Conservation (phyloP, 2,113 vertebrate species). For the Actenoides lindsayi region DNA sequence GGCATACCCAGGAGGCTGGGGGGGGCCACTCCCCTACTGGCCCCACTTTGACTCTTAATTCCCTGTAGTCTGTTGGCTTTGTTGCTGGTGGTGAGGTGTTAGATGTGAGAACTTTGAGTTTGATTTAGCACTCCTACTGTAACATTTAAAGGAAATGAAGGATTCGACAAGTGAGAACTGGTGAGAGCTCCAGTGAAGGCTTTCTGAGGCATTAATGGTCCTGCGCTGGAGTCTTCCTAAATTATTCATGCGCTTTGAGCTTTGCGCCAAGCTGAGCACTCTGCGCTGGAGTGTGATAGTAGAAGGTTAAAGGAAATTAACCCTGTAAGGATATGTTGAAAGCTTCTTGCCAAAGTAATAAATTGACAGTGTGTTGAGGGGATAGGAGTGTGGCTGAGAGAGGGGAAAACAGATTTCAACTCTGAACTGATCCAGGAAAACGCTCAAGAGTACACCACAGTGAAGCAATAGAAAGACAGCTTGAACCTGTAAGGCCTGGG, state of each 20-base stretch:
- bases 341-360: not conserved
- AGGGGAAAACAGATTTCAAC: not conserved
- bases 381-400: not conserved
- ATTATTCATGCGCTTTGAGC: conserved; percentile 65
- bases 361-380: not conserved
- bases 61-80: not conserved
- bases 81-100: not conserved
- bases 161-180: not conserved
- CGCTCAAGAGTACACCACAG: not conserved
- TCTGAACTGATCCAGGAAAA: not conserved
- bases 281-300: not conserved
- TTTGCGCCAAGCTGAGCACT: conserved; percentile 21
- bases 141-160: conserved; percentile 31
- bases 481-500: not conserved
- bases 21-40: not conserved
- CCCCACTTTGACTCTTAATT: not conserved
- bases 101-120: not conserved
- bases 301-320: conserved; percentile 31
- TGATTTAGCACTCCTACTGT: not conserved
- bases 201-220: conserved; percentile 41
- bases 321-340: not conserved
- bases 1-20: not conserved
- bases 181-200: not conserved
- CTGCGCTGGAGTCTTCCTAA: not conserved
- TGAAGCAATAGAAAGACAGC: fast-evolving